A percentile compares a stretch with the other conserved stretches of the same genome.
Evolutionary conservation across 2,113 vertebrate species (phyloP).

Genomic region (Nanger granti): DNA sequence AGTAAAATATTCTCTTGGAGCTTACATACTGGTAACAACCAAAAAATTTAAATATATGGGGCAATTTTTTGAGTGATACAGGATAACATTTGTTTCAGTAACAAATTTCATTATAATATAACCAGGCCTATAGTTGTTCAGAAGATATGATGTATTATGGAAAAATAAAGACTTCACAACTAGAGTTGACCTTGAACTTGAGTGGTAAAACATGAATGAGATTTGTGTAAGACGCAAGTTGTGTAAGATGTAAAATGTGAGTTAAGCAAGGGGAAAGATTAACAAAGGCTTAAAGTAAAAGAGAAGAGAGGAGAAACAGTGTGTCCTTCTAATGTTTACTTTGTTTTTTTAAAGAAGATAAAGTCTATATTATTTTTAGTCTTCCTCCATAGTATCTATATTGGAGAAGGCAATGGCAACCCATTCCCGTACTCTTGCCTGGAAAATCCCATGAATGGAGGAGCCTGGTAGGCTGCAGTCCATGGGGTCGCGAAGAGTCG

Average conservation of each 20-base stretch:
- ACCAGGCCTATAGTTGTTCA: neutral
- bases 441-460: too few species aligned
- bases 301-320: neutral
- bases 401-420: too few species aligned
- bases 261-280: neutral
- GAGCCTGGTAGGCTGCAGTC: too few species aligned
- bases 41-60: neutral
- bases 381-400: neutral
- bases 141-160: neutral
- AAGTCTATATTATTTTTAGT: neutral
- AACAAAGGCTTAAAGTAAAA: neutral
- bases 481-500: rapidly evolving
- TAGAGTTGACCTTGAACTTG: neutral
- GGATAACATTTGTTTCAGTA: neutral
- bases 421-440: too few species aligned
- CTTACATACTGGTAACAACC: neutral
- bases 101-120: neutral
- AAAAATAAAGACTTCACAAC: neutral
- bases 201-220: neutral
- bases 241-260: neutral
- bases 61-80: neutral
- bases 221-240: neutral
- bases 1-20: neutral
- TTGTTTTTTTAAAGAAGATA: neutral
- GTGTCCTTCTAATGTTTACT: neutral